Percentiles rank a stretch among this genome's conserved stretches.
phyloP scores from a whole-genome alignment of 2,113 vertebrate species.

The Pterocles orientalis region DNA sequence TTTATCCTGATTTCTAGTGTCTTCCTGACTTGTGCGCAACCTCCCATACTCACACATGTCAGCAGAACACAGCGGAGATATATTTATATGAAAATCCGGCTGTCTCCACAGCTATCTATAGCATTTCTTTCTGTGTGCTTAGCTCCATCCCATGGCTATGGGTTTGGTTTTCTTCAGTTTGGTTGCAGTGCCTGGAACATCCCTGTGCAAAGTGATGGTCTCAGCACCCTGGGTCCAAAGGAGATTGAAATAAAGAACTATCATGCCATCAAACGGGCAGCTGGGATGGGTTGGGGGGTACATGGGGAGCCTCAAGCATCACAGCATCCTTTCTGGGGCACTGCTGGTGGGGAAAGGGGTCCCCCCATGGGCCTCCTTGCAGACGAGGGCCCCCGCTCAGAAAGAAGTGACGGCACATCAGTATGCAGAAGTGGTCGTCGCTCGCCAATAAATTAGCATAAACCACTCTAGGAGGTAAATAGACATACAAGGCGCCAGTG shows the following conservation, averaged over 20 bases:
- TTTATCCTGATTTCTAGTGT: slow-evolving; percentile 64
- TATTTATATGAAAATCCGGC: slow-evolving; percentile 62
- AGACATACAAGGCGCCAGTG: slow-evolving; percentile 73
- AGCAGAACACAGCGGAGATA: slow-evolving; percentile 37
- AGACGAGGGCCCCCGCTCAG: slow-evolving; percentile 49
- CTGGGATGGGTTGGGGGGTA: background rate
- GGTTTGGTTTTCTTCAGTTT: background rate
- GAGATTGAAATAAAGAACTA: background rate
- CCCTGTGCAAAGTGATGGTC: background rate
- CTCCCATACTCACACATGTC: slow-evolving; percentile 51
- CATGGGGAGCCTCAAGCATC: background rate
- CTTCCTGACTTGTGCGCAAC: slow-evolving; percentile 54
- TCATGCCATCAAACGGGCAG: background rate
- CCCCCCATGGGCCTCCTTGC: background rate
- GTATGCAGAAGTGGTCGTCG: slow-evolving; percentile 65
- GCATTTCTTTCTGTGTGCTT: background rate
- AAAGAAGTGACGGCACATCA: slow-evolving; percentile 63
- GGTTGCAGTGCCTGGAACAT: background rate
- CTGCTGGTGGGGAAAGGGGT: background rate
- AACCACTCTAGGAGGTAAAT: slow-evolving; percentile 75
- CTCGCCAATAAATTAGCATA: slow-evolving; percentile 75
- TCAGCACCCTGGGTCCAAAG: background rate
- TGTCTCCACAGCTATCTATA: slow-evolving; percentile 48
- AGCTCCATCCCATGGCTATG: background rate
- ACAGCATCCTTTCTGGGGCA: slow-evolving; percentile 10